These are phyloP conservation scores for Entelurus aequoreus DNA, from an alignment of 2,113 vertebrate species.

Conservation along the genomic window DNA sequence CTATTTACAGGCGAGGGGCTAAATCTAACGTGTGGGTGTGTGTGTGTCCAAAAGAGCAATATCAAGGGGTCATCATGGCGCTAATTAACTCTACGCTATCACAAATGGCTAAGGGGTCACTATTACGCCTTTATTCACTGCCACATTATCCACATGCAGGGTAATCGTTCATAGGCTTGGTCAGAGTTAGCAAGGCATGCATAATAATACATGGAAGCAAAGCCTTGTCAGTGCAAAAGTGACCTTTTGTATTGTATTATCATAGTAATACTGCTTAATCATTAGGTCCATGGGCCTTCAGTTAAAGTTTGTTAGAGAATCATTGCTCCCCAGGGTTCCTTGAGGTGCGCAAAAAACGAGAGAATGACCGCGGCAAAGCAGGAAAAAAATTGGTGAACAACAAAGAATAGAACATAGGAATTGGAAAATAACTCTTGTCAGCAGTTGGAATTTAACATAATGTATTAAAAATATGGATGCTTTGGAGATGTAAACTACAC, in stretches of 20 bases:
- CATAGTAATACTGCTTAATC: constrained; percentile 15
- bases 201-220: constrained; percentile 41
- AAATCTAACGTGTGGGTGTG: constrained; percentile 36
- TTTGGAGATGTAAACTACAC: neutral
- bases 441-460: neutral
- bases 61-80: constrained; percentile 20
- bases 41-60: constrained; percentile 14
- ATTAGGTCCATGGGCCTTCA: constrained; percentile 28
- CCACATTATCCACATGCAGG: constrained; percentile 50
- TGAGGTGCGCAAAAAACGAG: constrained; percentile 7
- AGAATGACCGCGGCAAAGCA: neutral
- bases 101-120: constrained; percentile 57
- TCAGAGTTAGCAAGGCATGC: constrained; percentile 27
- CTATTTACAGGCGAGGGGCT: constrained; percentile 43
- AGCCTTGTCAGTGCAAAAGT: constrained; percentile 8
- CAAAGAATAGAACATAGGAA: constrained; percentile 3
- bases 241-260: constrained; percentile 41
- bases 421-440: constrained; percentile 11
- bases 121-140: constrained; percentile 50
- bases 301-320: constrained; percentile 30
- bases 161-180: constrained; percentile 46
- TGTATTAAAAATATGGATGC: neutral
- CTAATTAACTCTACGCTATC: constrained; percentile 59
- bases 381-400: constrained; percentile 13
- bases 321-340: constrained; percentile 30